These are phyloP conservation scores for Gonocerus acuteangulatus DNA, from an alignment of 2,888 invertebrate species.

Conservation along the genomic window DNA sequence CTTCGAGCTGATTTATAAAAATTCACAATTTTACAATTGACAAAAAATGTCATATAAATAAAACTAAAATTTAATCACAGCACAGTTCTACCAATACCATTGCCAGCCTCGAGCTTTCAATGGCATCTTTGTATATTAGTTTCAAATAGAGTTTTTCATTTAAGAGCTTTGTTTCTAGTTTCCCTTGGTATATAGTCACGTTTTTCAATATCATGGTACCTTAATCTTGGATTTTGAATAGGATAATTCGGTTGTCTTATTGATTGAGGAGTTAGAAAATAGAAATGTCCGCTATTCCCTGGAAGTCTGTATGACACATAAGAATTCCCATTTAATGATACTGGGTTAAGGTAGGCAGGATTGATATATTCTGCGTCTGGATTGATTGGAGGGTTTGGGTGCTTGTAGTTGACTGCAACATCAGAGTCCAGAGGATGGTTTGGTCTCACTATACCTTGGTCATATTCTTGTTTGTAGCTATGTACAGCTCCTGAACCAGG, in stretches of 20 bases:
- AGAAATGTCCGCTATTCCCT: constrained; percentile 69
- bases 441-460: constrained; percentile 21
- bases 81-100: constrained; percentile 7
- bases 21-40: too few species aligned
- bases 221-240: constrained; percentile 5
- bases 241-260: constrained; percentile 29
- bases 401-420: constrained; percentile 62
- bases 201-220: not conserved
- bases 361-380: constrained; percentile 58
- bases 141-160: not conserved
- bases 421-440: constrained; percentile 55
- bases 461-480: constrained; percentile 12
- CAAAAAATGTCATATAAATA: not conserved
- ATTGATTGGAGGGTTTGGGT: constrained; percentile 58
- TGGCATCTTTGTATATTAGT: constrained; percentile 6
- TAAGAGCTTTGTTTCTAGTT: not conserved
- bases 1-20: too few species aligned
- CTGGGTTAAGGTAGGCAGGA: constrained; percentile 33
- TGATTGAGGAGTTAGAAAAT: constrained; percentile 63
- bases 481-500: constrained; percentile 18
- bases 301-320: constrained; percentile 66
- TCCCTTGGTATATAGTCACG: not conserved
- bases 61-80: constrained; percentile 25
- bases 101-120: constrained; percentile 1
- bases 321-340: constrained; percentile 26